Conservation (phyloP, 2,888 invertebrate species). For the Malachius bipustulatus region DNA sequence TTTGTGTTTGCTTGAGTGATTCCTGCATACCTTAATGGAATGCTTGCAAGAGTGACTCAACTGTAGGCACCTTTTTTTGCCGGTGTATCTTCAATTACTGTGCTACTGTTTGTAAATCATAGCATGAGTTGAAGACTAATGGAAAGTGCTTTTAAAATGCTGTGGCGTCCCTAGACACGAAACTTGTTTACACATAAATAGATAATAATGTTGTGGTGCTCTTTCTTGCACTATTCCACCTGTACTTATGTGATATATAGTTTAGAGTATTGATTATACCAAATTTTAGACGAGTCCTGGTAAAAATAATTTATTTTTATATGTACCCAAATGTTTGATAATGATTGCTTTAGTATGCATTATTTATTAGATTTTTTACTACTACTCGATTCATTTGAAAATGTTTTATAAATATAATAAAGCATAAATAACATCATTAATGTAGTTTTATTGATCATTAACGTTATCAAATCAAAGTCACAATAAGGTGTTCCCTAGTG, state of each 20-base stretch:
- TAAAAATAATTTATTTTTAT: constrained; percentile 2
- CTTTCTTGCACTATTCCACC: not conserved
- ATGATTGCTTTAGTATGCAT: not conserved
- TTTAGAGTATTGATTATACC: constrained; percentile 1
- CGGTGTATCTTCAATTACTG: too few species aligned
- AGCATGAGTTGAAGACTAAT: not conserved
- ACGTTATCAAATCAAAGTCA: too few species aligned
- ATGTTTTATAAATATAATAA: too few species aligned
- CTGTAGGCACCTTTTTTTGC: too few species aligned
- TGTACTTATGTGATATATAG: constrained; percentile 3
- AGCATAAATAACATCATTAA: too few species aligned
- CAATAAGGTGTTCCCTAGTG: too few species aligned
- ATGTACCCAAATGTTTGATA: not conserved
- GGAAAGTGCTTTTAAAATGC: not conserved
- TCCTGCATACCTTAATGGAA: too few species aligned
- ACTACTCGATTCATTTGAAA: too few species aligned
- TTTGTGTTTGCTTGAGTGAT: too few species aligned
- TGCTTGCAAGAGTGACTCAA: too few species aligned
- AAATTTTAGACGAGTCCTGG: not conserved
- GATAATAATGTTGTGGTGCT: not conserved
- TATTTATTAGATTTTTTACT: constrained; percentile 1
- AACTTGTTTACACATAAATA: not conserved
- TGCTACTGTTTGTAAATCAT: not conserved
- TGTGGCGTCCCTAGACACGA: not conserved
- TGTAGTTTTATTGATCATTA: too few species aligned